Percentiles rank a stretch among this genome's conserved stretches.
Evolutionary conservation across 2,797 vertebrate species (phyloP).

Genomic region (Periparus ater): DNA sequence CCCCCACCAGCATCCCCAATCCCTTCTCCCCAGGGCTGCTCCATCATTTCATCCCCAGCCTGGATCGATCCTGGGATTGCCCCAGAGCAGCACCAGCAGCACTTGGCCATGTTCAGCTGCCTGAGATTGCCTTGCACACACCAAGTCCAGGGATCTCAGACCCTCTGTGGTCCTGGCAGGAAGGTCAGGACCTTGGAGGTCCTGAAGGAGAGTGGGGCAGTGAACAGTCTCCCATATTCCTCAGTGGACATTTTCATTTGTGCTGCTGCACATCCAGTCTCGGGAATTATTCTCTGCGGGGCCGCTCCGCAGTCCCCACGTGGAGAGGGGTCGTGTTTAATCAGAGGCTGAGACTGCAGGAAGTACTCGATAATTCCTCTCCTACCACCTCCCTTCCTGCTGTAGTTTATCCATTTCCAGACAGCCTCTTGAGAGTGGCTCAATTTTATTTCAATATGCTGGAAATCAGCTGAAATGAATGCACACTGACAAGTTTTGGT

Average conservation of each 20-base stretch:
- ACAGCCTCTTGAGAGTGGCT: not conserved
- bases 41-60: not conserved
- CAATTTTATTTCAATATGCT: not conserved
- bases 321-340: not conserved
- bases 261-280: not conserved
- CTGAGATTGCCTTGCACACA: rapidly evolving
- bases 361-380: not conserved
- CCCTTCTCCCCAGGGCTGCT: not conserved
- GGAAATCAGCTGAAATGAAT: not conserved
- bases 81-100: not conserved
- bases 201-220: not conserved
- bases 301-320: rapidly evolving
- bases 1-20: not conserved
- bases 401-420: not conserved
- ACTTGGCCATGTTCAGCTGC: rapidly evolving
- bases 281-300: not conserved
- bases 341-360: not conserved
- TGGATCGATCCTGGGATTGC: rapidly evolving
- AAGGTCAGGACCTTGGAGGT: not conserved
- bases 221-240: rapidly evolving
- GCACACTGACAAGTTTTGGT: not conserved
- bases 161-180: not conserved
- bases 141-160: rapidly evolving
- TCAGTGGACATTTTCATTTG: rapidly evolving
- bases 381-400: not conserved